Percentiles rank a stretch among this genome's conserved stretches.
These are phyloP conservation scores for Colaptes auratus DNA, from an alignment of 2,113 vertebrate genomes.

Conservation along the genomic window DNA sequence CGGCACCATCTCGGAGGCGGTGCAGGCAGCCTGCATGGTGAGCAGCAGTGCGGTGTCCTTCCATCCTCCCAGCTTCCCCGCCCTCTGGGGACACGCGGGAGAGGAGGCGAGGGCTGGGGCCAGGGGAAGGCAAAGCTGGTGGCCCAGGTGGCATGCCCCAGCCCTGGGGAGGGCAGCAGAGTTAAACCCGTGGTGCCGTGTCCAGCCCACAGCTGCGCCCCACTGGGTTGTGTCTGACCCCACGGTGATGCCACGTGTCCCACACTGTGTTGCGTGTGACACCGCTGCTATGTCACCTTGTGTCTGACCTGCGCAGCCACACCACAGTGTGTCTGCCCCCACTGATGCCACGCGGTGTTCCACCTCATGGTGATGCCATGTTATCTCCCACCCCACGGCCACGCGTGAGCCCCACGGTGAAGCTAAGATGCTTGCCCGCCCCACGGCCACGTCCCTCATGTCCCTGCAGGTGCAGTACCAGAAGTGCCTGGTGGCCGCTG, in stretches of 20 bases:
- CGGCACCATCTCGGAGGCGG: slow-evolving; percentile 80
- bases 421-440: not conserved
- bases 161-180: not conserved
- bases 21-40: slow-evolving; percentile 85
- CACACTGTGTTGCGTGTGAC: not conserved
- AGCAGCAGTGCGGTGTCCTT: not conserved
- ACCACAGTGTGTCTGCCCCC: accelerated
- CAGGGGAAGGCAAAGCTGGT: accelerated
- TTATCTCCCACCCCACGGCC: not conserved
- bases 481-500: slow-evolving; percentile 91
- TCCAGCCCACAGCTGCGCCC: accelerated
- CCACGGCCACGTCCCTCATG: not conserved
- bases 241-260: not conserved
- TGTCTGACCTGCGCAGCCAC: too few relatives aligned
- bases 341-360: too few relatives aligned
- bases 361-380: too few relatives aligned
- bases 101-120: not conserved
- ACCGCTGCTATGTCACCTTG: not conserved
- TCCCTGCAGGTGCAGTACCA: slow-evolving; percentile 90
- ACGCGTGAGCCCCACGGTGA: too few relatives aligned
- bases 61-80: accelerated
- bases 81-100: accelerated
- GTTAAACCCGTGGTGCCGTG: accelerated
- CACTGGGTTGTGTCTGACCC: too few relatives aligned
- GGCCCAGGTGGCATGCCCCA: too few relatives aligned